Evolutionary conservation across 30 jellyfish, hydroid and myxozoan species (phyloP), one percentile per base, ranked within the genome.

Genomic region (Hydractinia echinata): DNA sequence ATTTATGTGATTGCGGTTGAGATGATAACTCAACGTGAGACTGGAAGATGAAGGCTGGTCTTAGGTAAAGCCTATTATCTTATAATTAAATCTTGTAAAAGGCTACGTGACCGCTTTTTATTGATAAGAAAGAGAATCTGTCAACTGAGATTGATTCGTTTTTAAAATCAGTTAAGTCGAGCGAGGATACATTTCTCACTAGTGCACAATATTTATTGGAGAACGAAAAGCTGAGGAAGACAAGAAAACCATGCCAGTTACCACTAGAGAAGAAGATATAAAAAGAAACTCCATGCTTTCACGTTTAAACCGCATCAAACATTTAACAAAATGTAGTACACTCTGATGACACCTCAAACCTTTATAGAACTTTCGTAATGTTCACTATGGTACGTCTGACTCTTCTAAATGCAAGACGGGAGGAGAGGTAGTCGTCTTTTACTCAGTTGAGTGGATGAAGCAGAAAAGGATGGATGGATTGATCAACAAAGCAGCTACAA

Each of bases 201-300:
- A 64, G 74, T 64, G 74, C 74, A 4, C 74, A 51, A 64, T 64
- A 64, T 13, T 51, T n/a, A 64, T 64, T 64, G 74, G 74, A 64
- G 39, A 64, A 64, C 39, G 39, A 64, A n/a, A 44, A 51, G 51
- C 39, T 64, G 39, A 64, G 16, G 74, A 64, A 64, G 74, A 51
- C 74, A 64, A 64, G 74, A 64, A 64, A 64, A 51, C 74, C 74
- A 64, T 44, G 51, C 19, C 74, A 64, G 74, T 64, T 64, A 51
- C 74, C 74, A n/a, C 74, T 64, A 51, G 74, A n/a, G n/a, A 64
- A 64, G 74, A 64, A 51, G 74, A 64, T 64, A 64, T 64, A n/a
- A n/a, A n/a, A n/a, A n/a, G 74, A n/a, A n/a, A 51, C 19, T 64
- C 19, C 74, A 64, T 64, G 19, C 74, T n/a, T 51, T n/a, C 39